phyloP scores from a whole-genome alignment of 2,888 invertebrate genomes.

The Didymodactylos carnosus region DNA sequence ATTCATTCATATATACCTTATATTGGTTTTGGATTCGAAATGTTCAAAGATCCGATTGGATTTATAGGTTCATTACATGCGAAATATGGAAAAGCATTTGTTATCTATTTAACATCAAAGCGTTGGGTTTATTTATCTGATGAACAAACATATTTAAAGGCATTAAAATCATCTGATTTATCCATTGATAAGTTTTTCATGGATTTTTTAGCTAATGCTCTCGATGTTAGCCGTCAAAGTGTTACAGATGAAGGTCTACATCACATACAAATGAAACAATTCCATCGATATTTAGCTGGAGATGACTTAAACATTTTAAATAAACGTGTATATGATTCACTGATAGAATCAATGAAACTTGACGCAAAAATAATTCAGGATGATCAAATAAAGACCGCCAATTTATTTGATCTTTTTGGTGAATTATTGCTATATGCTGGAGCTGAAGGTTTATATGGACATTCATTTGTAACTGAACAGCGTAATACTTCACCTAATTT shows the following conservation, averaged over 20 bases:
- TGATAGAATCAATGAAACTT: not conserved
- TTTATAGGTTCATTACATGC: not conserved
- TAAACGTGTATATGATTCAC: not conserved
- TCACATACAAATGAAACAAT: not conserved
- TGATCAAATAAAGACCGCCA: not conserved
- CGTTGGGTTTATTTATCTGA: not conserved
- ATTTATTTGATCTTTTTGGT: not conserved
- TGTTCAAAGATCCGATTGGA: not conserved
- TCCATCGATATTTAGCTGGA: not conserved
- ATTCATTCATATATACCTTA: not conserved
- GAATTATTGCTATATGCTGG: not conserved
- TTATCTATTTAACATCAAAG: not conserved
- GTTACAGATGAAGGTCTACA: not conserved
- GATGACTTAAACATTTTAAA: not conserved
- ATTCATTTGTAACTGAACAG: not conserved
- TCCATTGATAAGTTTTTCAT: not conserved
- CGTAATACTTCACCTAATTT: not conserved
- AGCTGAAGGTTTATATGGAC: not conserved
- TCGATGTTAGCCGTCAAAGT: not conserved
- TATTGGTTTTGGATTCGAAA: not conserved
- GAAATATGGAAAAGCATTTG: not conserved
- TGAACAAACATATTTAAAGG: not conserved
- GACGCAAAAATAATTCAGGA: not conserved
- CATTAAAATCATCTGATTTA: not conserved
- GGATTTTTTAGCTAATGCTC: not conserved